Conservation (phyloP, 2,888 invertebrate species). For the Gymnocheta viridis region DNA sequence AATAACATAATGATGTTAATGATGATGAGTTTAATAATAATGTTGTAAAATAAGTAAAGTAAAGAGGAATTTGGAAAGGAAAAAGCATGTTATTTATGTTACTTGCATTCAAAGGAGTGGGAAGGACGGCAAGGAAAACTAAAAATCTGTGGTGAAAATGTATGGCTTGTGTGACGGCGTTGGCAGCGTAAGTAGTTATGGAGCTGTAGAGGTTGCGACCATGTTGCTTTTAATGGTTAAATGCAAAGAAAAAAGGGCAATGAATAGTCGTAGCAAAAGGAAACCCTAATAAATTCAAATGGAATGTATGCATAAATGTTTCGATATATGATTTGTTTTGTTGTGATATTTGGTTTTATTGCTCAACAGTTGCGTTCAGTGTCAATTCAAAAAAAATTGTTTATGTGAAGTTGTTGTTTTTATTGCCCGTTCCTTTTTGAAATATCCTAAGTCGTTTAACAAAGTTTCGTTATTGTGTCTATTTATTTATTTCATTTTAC, state of each 20-base stretch:
- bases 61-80: conserved; percentile 1
- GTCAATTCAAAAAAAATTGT: conserved; percentile 32
- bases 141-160: background rate
- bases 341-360: conserved; percentile 30
- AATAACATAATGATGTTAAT: conserved; percentile 19
- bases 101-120: background rate
- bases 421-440: conserved; percentile 2
- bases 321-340: background rate
- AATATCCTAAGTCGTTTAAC: background rate
- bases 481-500: background rate
- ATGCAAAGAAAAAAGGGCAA: too few relatives aligned
- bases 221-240: background rate
- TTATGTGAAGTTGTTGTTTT: background rate
- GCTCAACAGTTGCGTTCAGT: conserved; percentile 65
- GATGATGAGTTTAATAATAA: conserved; percentile 5
- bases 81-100: conserved; percentile 13
- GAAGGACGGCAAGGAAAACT: background rate
- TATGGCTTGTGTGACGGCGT: too few relatives aligned
- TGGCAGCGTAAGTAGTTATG: background rate
- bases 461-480: background rate
- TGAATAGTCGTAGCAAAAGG: conserved; percentile 34
- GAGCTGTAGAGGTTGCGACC: background rate
- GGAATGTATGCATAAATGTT: conserved; percentile 1
- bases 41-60: conserved; percentile 25
- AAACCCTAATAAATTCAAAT: conserved; percentile 30